phyloP scores from a whole-genome alignment of 2,797 vertebrate species.

The Sternotherus odoratus region DNA sequence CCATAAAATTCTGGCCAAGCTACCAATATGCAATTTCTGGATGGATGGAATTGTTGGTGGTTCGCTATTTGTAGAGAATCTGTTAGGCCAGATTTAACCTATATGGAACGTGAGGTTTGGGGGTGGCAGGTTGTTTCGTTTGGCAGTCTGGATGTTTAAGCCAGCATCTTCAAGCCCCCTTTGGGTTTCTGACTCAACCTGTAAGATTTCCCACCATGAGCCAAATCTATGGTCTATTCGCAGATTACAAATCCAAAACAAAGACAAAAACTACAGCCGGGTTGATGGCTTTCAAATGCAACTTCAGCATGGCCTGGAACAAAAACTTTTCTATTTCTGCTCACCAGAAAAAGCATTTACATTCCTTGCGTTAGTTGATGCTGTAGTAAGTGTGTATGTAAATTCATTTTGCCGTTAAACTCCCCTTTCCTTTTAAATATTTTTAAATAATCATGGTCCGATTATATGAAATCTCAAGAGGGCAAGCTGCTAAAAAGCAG shows the following conservation, averaged over 20 bases:
- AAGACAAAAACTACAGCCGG: not conserved
- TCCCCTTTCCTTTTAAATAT: not conserved
- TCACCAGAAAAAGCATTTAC: not conserved
- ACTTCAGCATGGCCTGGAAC: too few species aligned
- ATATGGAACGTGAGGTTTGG: not conserved
- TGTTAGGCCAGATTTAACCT: not conserved
- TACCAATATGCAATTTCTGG: not conserved
- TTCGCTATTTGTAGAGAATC: too few species aligned
- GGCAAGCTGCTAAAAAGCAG: too few species aligned
- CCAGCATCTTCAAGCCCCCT: not conserved
- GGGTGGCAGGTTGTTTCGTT: not conserved
- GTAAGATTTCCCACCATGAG: not conserved
- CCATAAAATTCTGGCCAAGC: not conserved
- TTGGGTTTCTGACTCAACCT: not conserved
- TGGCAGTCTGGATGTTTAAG: not conserved
- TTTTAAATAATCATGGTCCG: too few species aligned
- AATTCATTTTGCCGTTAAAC: not conserved
- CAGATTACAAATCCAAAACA: not conserved
- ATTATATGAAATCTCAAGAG: too few species aligned
- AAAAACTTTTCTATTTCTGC: not conserved
- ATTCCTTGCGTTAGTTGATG: not conserved
- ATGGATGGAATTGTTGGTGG: not conserved
- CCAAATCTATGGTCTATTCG: not conserved
- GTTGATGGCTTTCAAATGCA: too few species aligned
- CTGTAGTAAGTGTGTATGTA: not conserved